Percentiles rank a stretch among this genome's conserved stretches.
phyloP scores from a whole-genome alignment of 2,888 invertebrate genomes.

The Blastobasis adustella region DNA sequence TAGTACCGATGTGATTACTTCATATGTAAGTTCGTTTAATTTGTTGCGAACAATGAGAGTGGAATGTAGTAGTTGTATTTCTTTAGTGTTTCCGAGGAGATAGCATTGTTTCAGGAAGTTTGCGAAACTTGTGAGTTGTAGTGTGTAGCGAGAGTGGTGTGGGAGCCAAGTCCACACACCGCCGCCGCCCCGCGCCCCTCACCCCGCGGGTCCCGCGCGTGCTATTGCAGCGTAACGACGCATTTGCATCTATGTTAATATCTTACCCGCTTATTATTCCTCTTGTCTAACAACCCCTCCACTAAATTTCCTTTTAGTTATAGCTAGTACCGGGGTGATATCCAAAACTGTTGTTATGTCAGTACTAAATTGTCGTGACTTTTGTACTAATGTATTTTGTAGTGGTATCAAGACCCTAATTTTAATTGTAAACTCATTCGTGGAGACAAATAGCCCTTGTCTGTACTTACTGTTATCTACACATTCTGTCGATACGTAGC shows the following conservation, averaged over 20 bases:
- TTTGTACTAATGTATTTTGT: too few species aligned
- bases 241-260: constrained; percentile 50
- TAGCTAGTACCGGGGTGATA: background rate
- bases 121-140: constrained; percentile 17
- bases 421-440: too few species aligned
- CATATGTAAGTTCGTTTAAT: background rate
- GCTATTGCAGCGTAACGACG: constrained; percentile 34
- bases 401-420: too few species aligned
- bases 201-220: constrained; percentile 31
- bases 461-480: too few species aligned
- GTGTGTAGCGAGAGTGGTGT: constrained; percentile 20
- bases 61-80: background rate
- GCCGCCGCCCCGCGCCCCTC: constrained; percentile 15
- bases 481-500: background rate
- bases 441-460: too few species aligned
- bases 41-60: too few species aligned
- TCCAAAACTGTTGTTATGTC: background rate
- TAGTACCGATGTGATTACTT: too few species aligned
- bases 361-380: too few species aligned
- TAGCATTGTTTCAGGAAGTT: constrained; percentile 27
- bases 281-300: constrained; percentile 20
- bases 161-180: constrained; percentile 13
- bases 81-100: constrained; percentile 11
- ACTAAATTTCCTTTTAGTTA: constrained; percentile 5
- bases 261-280: constrained; percentile 37